Conservation (phyloP, 2,888 invertebrate genomes). For the Subacronicta megacephala region DNA sequence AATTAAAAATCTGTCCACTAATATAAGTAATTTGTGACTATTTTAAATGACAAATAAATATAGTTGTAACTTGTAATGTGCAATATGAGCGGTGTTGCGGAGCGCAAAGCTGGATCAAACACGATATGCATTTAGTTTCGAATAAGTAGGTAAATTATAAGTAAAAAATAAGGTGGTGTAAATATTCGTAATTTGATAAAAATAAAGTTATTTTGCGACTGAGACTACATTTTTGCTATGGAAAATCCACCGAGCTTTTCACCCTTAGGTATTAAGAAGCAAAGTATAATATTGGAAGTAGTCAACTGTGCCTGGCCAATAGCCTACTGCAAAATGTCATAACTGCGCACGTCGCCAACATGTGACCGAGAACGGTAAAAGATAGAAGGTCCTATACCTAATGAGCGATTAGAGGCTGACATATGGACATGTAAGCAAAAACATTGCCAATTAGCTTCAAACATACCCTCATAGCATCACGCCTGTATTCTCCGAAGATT, state of each 20-base stretch:
- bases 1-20: constrained; percentile 36
- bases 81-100: constrained; percentile 58
- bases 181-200: constrained; percentile 72
- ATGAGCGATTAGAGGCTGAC: no score
- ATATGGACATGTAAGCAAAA: no score
- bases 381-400: no score
- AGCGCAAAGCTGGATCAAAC: constrained; percentile 65
- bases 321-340: no score
- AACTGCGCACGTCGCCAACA: no score
- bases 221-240: constrained; percentile 7
- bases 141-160: constrained; percentile 60
- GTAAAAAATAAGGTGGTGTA: constrained; percentile 67
- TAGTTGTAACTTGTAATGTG: constrained; percentile 50
- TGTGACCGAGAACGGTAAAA: no score
- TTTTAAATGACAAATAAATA: constrained; percentile 52
- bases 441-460: no score
- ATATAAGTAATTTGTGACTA: constrained; percentile 29
- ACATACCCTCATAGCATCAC: no score
- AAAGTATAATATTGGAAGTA: no score
- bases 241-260: neutral
- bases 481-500: no score
- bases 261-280: no score
- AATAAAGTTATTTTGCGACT: constrained; percentile 76
- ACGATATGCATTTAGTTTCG: constrained; percentile 80
- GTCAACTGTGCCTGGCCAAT: no score